Evolutionary conservation across 2,888 invertebrate genomes (phyloP), one percentile per base, ranked within the genome.

Genomic region (Steinernema scapterisci): DNA sequence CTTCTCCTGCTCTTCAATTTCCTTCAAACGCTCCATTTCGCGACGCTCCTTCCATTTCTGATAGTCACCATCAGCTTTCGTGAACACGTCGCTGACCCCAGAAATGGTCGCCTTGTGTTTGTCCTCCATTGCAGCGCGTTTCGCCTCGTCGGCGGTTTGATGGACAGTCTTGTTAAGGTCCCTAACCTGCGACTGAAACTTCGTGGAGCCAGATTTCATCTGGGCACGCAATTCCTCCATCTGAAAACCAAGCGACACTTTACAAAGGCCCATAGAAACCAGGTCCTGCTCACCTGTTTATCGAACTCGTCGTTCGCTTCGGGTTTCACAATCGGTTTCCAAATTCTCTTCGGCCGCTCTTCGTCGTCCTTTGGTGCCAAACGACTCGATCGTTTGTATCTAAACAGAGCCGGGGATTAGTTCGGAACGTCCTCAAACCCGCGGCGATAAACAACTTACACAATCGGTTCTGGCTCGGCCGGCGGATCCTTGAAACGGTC

Each of bases 291-390:
- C 25, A 84, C 85, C 81, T 85, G 85, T 56, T 85, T 85, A 73
- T 86, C 86, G 54, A 86, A 86, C 44, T 82, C 82, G 76, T 86
- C 86, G 70, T 85, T 82, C 46, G 85, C 76, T 2, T 84, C 84
- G 25, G 86, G 86, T 70, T 86, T 84, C 16, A 85, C 80, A 11
- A 86, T 81, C 56, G 79, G 80, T 76, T 80, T 82, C 71, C 82
- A 85, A 6, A 79, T 80, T 56, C 82, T 73, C 73, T 79, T 81
- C 7, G 83, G 83, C 13, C 79, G 76, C 23, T 76, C 78, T 44
- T 83, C 83, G 3, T 80, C 79, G 16, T 63, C 63, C 11, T 78
- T 77, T 13, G 70, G 76, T 27, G 78, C 77, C 63, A 82, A 76
- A 16, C 75, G 76, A 38, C 75, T 75, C 19, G 84, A 84, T 54